Percentiles rank a stretch among this genome's conserved stretches.
phyloP scores from a whole-genome alignment of 1,140 invertebrate genomes.

The Drosophila setifemur region DNA sequence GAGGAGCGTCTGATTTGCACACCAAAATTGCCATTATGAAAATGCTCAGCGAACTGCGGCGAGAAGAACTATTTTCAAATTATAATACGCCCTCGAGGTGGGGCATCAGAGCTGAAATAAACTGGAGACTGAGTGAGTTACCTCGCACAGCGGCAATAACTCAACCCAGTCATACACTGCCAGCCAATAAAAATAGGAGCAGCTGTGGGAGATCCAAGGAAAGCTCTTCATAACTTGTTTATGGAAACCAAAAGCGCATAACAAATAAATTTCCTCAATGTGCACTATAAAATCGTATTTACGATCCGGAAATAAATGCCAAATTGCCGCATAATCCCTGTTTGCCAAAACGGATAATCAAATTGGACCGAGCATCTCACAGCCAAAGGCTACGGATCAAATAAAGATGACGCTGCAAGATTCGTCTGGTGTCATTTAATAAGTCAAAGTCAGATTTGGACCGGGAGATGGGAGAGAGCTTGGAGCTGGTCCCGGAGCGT shows the following conservation, averaged over 20 bases:
- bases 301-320: conserved; percentile 50
- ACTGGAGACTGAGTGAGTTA: conserved; percentile 21
- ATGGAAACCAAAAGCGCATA: conserved; percentile 31
- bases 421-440: conserved; percentile 13
- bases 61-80: conserved; percentile 44
- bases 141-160: conserved; percentile 20
- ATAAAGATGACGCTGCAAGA: conserved; percentile 27
- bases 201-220: conserved; percentile 9
- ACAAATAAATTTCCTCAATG: conserved; percentile 40
- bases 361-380: conserved; percentile 10
- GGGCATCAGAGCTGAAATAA: conserved; percentile 12
- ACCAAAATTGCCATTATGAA: conserved; percentile 65
- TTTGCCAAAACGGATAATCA: conserved; percentile 33
- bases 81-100: conserved; percentile 33
- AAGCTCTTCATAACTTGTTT: conserved; percentile 28
- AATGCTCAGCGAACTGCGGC: conserved; percentile 54
- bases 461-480: not conserved
- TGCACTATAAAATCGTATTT: conserved; percentile 49
- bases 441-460: not conserved
- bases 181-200: conserved; percentile 26
- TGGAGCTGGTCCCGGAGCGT: not conserved
- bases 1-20: conserved; percentile 42
- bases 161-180: conserved; percentile 1
- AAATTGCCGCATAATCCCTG: conserved; percentile 50
- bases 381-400: not conserved